Percentiles rank a stretch among this genome's conserved stretches.
phyloP scores from a whole-genome alignment of 2,113 vertebrate species.

The Cercopithecus mona region DNA sequence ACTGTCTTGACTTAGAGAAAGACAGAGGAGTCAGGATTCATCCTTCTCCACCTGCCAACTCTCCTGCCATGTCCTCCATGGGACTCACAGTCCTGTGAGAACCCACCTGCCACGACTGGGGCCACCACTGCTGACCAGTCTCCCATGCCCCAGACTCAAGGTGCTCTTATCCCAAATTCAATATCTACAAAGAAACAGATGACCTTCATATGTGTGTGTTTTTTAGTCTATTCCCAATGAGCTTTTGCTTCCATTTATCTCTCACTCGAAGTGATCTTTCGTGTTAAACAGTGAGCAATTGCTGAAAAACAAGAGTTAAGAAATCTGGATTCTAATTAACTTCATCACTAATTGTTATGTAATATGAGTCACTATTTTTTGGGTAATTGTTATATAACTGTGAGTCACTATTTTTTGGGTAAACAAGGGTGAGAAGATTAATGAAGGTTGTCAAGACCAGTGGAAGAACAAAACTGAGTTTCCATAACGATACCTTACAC shows the following conservation, averaged over 20 bases:
- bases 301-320: conserved; percentile 44
- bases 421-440: too few relatives aligned
- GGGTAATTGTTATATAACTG: conserved; percentile 55
- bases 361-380: conserved; percentile 44
- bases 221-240: neutral
- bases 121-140: too few relatives aligned
- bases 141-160: neutral
- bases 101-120: neutral
- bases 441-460: conserved; percentile 55
- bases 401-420: conserved; percentile 56
- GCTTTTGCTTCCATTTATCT: neutral
- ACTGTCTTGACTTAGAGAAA: neutral
- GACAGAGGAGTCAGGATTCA: neutral
- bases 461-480: conserved; percentile 49
- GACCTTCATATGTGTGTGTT: neutral
- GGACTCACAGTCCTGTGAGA: neutral
- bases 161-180: neutral
- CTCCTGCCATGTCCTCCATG: neutral
- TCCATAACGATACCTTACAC: conserved; percentile 7
- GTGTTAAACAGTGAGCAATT: conserved; percentile 14
- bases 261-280: conserved; percentile 37
- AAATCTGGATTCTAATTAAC: conserved; percentile 63
- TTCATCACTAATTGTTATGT: conserved; percentile 64
- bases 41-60: neutral
- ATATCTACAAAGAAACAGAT: neutral